Percentiles rank a stretch among this genome's conserved stretches.
Evolutionary conservation across 2,888 invertebrate genomes (phyloP).

Genomic region (Dryobotodes eremita): DNA sequence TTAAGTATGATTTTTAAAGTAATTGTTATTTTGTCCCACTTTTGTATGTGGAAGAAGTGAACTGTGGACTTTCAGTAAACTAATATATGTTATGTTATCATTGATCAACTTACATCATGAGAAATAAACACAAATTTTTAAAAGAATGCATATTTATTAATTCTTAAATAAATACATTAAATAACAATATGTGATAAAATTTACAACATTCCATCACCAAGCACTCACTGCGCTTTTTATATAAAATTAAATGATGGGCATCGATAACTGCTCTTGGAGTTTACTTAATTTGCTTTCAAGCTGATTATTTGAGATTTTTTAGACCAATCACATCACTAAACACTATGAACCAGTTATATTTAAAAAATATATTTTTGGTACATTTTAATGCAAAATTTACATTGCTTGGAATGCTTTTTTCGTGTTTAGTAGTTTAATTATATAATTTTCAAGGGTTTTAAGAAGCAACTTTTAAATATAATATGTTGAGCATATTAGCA

Average conservation of each 20-base stretch:
- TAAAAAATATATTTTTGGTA: constrained; percentile 60
- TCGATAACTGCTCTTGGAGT: constrained; percentile 46
- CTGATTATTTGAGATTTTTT: constrained; percentile 20
- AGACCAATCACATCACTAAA: constrained; percentile 44
- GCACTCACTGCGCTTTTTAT: constrained; percentile 64
- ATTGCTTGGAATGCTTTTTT: constrained; percentile 68
- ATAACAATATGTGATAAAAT: constrained; percentile 82
- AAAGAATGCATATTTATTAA: constrained; percentile 86
- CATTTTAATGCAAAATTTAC: constrained; percentile 60
- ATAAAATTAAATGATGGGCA: constrained; percentile 57
- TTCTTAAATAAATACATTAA: constrained; percentile 86
- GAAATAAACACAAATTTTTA: constrained; percentile 56
- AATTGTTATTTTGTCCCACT: not conserved
- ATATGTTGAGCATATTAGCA: constrained; percentile 33
- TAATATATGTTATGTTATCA: not conserved
- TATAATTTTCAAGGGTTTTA: constrained; percentile 10
- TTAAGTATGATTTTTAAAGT: not conserved
- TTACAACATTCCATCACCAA: constrained; percentile 86
- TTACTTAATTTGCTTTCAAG: constrained; percentile 40
- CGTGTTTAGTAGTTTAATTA: constrained; percentile 38
- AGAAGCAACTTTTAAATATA: constrained; percentile 16
- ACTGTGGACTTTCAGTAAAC: not conserved
- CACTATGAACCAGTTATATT: constrained; percentile 38
- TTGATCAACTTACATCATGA: not conserved
- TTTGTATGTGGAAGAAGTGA: not conserved